Evolutionary conservation across 2,888 invertebrate genomes (phyloP).

Genomic region (Heliconius aoede): DNA sequence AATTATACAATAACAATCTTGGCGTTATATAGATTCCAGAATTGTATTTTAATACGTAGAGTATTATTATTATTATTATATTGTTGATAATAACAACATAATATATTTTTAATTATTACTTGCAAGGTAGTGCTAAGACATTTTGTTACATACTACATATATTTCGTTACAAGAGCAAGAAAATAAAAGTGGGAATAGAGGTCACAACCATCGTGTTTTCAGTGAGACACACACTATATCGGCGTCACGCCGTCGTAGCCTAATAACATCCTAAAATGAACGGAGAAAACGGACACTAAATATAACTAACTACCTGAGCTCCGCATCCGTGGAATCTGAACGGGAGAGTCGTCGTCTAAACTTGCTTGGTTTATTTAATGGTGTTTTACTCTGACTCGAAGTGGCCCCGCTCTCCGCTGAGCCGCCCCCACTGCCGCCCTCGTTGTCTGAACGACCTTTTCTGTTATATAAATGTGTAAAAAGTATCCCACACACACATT

Average conservation of each 20-base stretch:
- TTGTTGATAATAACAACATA: too few species aligned
- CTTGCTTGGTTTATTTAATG: conserved; percentile 67
- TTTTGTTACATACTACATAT: neutral
- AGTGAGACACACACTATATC: too few species aligned
- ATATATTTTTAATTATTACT: too few species aligned
- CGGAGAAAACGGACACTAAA: neutral
- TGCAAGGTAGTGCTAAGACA: neutral
- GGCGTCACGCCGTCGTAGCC: too few species aligned
- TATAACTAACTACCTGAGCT: conserved; percentile 61
- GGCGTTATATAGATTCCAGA: neutral
- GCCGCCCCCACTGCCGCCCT: conserved; percentile 74
- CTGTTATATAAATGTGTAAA: conserved; percentile 51
- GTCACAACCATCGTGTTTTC: too few species aligned
- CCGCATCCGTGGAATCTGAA: conserved; percentile 66
- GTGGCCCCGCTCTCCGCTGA: conserved; percentile 79
- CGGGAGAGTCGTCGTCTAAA: conserved; percentile 71
- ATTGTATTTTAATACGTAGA: neutral
- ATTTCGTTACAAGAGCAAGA: neutral
- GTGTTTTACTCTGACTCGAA: conserved; percentile 73
- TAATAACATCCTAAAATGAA: too few species aligned
- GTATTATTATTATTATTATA: neutral
- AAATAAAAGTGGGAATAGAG: too few species aligned
- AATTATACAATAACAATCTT: neutral
- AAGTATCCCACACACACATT: too few species aligned
- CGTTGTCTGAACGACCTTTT: conserved; percentile 70